A percentile compares a stretch with the other conserved stretches of the same genome.
These are phyloP conservation scores for Acrocephalus scirpaceus DNA, from an alignment of 2,797 vertebrate species.

Conservation along the genomic window DNA sequence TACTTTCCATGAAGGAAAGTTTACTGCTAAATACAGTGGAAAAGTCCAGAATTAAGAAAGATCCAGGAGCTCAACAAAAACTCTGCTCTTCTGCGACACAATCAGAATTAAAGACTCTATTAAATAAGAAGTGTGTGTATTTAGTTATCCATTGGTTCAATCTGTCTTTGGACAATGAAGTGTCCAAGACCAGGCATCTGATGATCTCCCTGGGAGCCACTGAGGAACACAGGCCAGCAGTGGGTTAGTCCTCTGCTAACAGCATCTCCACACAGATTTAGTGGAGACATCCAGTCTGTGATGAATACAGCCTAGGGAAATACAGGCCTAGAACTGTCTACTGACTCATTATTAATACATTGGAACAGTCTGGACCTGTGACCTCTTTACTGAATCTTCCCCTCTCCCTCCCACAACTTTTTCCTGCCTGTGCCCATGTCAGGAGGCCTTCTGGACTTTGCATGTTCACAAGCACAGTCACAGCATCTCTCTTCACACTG, in stretches of 20 bases:
- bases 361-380: conserved; percentile 47
- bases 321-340: conserved; percentile 49
- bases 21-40: neutral
- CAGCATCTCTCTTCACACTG: neutral
- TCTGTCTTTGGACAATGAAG: neutral
- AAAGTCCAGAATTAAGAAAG: neutral
- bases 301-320: conserved; percentile 46
- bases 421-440: neutral
- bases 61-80: neutral
- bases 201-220: conserved; percentile 22
- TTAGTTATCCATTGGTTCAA: neutral
- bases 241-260: conserved; percentile 5
- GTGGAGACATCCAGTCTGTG: conserved; percentile 42
- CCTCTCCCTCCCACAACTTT: neutral
- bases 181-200: conserved; percentile 7
- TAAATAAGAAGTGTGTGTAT: neutral
- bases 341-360: conserved; percentile 67
- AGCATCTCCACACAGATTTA: conserved; percentile 36
- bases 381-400: conserved; percentile 21
- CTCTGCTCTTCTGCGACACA: neutral
- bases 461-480: neutral
- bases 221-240: neutral
- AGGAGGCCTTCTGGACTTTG: neutral
- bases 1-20: conserved; percentile 7
- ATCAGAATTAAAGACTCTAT: neutral